Evolutionary conservation across 2,113 vertebrate species (phyloP).

Genomic region (Dipodomys spectabilis): DNA sequence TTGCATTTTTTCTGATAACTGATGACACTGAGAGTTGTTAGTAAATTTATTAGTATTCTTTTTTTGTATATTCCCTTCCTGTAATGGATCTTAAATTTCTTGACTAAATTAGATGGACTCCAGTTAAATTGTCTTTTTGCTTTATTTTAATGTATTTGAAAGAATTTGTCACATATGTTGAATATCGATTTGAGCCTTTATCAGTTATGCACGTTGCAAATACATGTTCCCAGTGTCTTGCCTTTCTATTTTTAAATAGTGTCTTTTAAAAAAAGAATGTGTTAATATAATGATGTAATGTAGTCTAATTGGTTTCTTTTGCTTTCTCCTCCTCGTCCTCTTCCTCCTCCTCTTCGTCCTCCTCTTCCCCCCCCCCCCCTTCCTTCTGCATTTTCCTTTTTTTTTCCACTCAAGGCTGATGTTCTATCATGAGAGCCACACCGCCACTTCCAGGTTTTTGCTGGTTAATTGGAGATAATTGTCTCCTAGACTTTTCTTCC

Average conservation of each 20-base stretch:
- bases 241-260: neutral
- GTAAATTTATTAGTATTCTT: neutral
- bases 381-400: too few relatives aligned
- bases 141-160: slow-evolving; percentile 35
- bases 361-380: too few relatives aligned
- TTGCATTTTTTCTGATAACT: slow-evolving; percentile 28
- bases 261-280: neutral
- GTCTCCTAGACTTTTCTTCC: too few relatives aligned
- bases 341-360: too few relatives aligned
- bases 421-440: too few relatives aligned
- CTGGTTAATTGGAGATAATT: too few relatives aligned
- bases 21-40: neutral
- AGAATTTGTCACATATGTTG: neutral
- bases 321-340: too few relatives aligned
- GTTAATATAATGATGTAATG: neutral
- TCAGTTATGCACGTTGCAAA: neutral
- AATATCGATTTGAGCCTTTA: neutral
- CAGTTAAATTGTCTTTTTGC: neutral
- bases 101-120: neutral
- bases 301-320: neutral
- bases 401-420: too few relatives aligned
- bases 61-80: neutral
- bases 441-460: too few relatives aligned
- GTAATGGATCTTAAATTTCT: slow-evolving; percentile 5
- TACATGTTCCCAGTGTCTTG: neutral